Base-by-base conservation (phyloP, 2,797 vertebrate species). In the Sebastolobus alascanus region DNA sequence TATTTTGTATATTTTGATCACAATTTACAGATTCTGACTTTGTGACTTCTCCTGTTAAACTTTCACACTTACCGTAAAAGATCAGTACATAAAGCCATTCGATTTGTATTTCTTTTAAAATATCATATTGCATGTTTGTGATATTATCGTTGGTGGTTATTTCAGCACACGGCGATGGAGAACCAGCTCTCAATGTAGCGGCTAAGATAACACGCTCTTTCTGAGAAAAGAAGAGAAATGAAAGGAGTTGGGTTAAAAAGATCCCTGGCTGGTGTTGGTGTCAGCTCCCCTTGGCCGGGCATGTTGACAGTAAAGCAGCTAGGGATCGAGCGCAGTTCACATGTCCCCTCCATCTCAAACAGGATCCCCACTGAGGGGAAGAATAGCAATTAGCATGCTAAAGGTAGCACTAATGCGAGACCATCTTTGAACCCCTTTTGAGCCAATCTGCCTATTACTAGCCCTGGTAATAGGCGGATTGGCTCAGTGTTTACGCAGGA, bases 341-440 rank as follows among this genome's bases (percentile, higher is more conserved):
- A 76, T 89, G 84, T 92, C 81, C 88, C 85, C 84, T 92, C 90
- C 90, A 90, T 94, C 89, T 94, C 86, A 93, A 94, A 93, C 91
- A 93, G 93, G 80, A 92, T 92, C 92, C 93, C 93, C 80, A 83
- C 88, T 79, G 89, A 86, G 91, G 79, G 74, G 87, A 80, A 93
- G 88, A 93, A 93, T 92, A 89, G 91, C 88, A 93, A 95, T 96
- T 95, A 96, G 89, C 94, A 95, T 95, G 94, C 92, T 92, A 95
- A 95, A 93, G 91, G 89, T 94, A 92, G 85, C 86, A 75, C 89
- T 92, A 94, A 93, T 91, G 88, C 76, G 59, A 84, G 82, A 86
- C 86, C 50, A 85, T 90, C 91, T 93, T 91, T 91, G 87, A 94
- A 89, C 72, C 77, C 80, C 75, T 66, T 72, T 79, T 68, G 77